Base-by-base conservation (phyloP, 2,797 vertebrate genomes). In the Enteromius thamalakanensis region DNA sequence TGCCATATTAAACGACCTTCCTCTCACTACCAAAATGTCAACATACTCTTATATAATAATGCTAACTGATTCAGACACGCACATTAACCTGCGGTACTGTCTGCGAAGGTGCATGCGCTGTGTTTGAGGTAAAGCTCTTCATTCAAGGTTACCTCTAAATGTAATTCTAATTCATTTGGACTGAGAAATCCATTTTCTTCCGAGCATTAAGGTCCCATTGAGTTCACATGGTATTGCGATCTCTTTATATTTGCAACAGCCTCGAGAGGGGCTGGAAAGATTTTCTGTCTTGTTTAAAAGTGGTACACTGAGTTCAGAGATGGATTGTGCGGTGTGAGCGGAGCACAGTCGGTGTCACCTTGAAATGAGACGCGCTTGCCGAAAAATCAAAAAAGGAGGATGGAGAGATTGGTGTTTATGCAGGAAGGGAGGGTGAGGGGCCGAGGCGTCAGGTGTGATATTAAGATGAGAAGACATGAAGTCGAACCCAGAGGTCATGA, bases 331-430 rank as follows among this genome's bases (percentile, higher is more conserved):
- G 51, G 60, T 11, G 19, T 75, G 76, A 81, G 67, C 7, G 12
- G 49, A 76, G 76, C 75, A 42, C 19, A 53, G 76, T 51, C 6
- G 3, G 79, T 82, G 80, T 79, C 79, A 87, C 86, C 83, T 85
- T 87, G 79, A 82, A 71, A 75, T 82, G 70, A 69, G 42, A 74
- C 37, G 34, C 42, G 65, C 55, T 75, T 84, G 68, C 32, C 9
- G 40, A 68, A 62, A 76, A 76, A 55, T 51, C 51, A 69, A 14
- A 53, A 15, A 65, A 40, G 64, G 72, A 42, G 26, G 71, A 58
- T 23, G 10, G 68, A 55, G 15, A 47, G 80, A 53, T 49, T 42
- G 68, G 45, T 53, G 60, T 75, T 82, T 29, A 34, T 45, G 55
- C 26, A 64, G 45, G 53, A 29, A 47, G 49, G 26, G 29, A 29